Evolutionary conservation across 2,113 vertebrate genomes (phyloP).

Genomic region (Phocoena sinus): DNA sequence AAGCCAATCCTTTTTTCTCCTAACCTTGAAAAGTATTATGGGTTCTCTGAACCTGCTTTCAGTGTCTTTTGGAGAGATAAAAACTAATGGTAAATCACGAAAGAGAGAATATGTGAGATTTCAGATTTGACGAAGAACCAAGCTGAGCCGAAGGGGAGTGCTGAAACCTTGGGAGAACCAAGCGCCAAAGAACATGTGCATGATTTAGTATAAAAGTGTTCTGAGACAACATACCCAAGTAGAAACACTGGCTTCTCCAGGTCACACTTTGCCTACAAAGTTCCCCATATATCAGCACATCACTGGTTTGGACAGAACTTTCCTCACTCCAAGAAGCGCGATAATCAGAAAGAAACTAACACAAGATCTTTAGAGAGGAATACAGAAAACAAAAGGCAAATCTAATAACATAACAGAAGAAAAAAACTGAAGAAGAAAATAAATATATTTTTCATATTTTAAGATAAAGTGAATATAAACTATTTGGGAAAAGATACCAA

Average conservation of each 20-base stretch:
- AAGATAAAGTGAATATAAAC: neutral
- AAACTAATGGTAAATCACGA: neutral
- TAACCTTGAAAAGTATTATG: neutral
- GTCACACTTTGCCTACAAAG: neutral
- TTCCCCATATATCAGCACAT: neutral
- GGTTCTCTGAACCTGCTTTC: neutral
- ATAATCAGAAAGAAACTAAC: neutral
- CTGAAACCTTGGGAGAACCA: neutral
- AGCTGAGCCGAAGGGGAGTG: neutral
- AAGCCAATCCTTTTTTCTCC: neutral
- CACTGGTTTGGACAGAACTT: neutral
- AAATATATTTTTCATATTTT: neutral
- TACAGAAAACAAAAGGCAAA: neutral
- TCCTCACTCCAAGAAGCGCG: neutral
- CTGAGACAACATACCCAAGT: neutral
- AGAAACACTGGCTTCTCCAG: neutral
- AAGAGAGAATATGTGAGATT: neutral
- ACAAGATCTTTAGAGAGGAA: neutral
- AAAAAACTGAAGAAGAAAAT: neutral
- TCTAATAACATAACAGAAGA: neutral
- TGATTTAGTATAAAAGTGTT: neutral
- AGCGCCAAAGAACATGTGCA: neutral
- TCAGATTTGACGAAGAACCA: neutral
- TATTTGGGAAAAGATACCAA: neutral
- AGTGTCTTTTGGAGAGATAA: neutral